Base-by-base conservation (phyloP, 2,888 invertebrate genomes). In the Prosapia bicincta region DNA sequence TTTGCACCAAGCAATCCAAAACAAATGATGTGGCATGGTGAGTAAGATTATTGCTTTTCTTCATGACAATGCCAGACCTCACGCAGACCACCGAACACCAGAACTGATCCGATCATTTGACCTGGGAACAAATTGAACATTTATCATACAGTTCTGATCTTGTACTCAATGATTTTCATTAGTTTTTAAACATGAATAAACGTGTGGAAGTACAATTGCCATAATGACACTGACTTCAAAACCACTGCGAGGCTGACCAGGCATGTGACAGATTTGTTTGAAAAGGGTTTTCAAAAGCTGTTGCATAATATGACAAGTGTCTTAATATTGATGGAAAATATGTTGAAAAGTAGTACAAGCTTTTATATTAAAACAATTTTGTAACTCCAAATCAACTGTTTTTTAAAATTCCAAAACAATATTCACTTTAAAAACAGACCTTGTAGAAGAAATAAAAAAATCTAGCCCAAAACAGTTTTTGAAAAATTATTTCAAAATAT, bases 21-120 rank as follows among this genome's bases (percentile, higher is more conserved):
- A n/a, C n/a, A n/a, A n/a, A n/a, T n/a, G n/a, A n/a, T n/a, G n/a
- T n/a, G n/a, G n/a, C n/a, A n/a, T n/a, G n/a, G n/a, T n/a, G n/a
- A n/a, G n/a, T n/a, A n/a, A n/a, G n/a, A n/a, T n/a, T 74, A 54
- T 79, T n/a, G 68, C 15, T 38, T 69, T 80, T 20, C 73, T 78
- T 10, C 80, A 80, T 66, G 78, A 79, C 79, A 80, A n/a, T 54
- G 79, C 79, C 32, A 30, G 76, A 25, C 76, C 77, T 1, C 77
- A 80, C 75, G n/a, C n/a, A 9, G 78, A 79, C 10, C 71, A 43
- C n/a, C 38, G 26, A n/a, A 78, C 76, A 24, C 43, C 70, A 26
- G 66, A 76, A 9, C 65, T 75, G n/a, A 68, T 78, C 0, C 71
- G 26, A 13, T 68, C 73, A 66, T 78, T 80, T 76, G 74, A 76